Base-by-base conservation (phyloP, 2,888 invertebrate genomes). In the Lepidocyrtoides sp. region DNA sequence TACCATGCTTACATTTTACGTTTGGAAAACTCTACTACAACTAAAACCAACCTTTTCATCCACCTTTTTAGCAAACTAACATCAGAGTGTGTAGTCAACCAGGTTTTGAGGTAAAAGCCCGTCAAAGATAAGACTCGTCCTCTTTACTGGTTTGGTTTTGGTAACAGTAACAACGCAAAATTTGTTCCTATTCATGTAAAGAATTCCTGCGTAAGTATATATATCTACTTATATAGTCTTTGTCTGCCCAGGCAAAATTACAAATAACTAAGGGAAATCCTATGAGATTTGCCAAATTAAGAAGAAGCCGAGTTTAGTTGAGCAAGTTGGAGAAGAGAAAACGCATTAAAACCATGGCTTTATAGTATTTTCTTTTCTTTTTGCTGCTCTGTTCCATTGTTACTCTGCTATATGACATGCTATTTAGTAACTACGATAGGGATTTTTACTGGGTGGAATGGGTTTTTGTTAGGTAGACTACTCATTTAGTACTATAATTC, bases 201-300 rank as follows among this genome's bases (percentile, higher is more conserved):
- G n/a, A n/a, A n/a, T n/a, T n/a, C n/a, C n/a, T n/a, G n/a, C n/a
- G n/a, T n/a, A n/a, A 51, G 41, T 8, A 41, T 41, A 8, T 51
- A 12, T 51, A 51, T 17, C 17, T 51, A 51, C 14, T 57, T 57
- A 63, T 63, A 12, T 12, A 29, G 48, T 48, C 12, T 63, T 12
- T 29, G 60, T 63, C 41, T 41, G 44, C 72, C 32, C 23, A 44
- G 14, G 17, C 75, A 10, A 44, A 63, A 63, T 63, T 82, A 63
- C 48, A 84, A 84, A 69, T 84, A 84, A 84, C 69, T 36, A 20
- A 41, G n/a, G 69, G 48, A 72, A 72, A 72, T 85, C 72, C 84
- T 84, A 69, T 32, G 84, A 84, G 84, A 84, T 51, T 84, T 26
- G 41, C 69, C 85, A 72, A 85, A 85, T 85, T 85, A 85, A 85